Conservation (phyloP, 2,797 vertebrate species). For the Arremon aurantiirostris region DNA sequence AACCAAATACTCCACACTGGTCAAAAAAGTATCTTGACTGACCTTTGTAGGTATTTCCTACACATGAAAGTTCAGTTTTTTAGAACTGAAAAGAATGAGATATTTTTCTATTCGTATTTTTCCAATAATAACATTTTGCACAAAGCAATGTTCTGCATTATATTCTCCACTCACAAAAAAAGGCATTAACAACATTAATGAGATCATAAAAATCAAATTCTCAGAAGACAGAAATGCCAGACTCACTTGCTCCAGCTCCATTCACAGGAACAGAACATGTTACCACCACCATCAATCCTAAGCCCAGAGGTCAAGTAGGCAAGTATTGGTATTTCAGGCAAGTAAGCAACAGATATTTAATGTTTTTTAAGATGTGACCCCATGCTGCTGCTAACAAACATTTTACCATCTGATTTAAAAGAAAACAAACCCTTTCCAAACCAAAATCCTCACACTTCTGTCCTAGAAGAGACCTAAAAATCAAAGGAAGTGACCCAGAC, state of each 20-base stretch:
- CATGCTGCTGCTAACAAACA: neutral
- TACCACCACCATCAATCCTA: neutral
- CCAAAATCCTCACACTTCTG: neutral
- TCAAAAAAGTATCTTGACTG: neutral
- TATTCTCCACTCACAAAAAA: neutral
- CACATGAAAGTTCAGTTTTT: fast-evolving
- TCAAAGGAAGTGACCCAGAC: neutral
- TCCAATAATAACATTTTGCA: neutral
- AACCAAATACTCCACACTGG: neutral
- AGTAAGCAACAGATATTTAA: neutral
- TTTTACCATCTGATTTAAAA: neutral
- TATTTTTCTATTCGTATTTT: neutral
- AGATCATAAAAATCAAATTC: neutral
- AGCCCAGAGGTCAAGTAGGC: neutral
- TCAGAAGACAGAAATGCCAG: neutral
- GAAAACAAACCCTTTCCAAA: neutral
- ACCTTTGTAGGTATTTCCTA: neutral
- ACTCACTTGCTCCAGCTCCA: neutral
- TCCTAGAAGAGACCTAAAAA: neutral
- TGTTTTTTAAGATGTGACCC: neutral
- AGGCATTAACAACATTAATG: neutral
- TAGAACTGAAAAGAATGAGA: neutral
- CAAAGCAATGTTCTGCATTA: neutral
- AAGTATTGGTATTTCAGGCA: neutral
- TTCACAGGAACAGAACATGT: neutral